Base-by-base conservation (phyloP, 2,797 vertebrate species). In the Lepus oiostolus region DNA sequence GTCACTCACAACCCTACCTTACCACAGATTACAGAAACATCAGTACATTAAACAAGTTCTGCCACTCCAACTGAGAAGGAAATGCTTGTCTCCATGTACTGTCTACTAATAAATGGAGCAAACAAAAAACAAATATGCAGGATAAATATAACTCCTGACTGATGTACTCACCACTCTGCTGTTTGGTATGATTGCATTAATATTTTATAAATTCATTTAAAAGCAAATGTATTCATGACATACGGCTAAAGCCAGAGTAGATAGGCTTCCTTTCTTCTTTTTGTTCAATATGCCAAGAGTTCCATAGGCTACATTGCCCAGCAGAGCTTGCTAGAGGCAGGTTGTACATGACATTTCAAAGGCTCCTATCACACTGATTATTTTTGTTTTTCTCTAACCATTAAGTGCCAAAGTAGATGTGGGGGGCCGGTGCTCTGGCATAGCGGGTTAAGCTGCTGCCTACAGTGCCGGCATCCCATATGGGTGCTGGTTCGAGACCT, bases 191-290 rank as follows among this genome's bases (percentile, higher is more conserved):
- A 96, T 97, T 97, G 88, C 94, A 97, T 97, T 97, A 96, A 96
- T 97, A 97, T 97, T 97, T 96, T 96, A 97, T 96, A 90, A 95
- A 96, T 95, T 94, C 89, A 96, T 96, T 96, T 95, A 95, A 95
- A 96, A 96, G 76, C 84, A 96, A 95, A 94, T 94, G 19, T 85
- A 96, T 95, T 96, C 93, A 91, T 72, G 82, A 60, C 84, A 96
- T 94, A 95, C n/a, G 85, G 89, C 62, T 93, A 96, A 95, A 95
- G 92, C n/a, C 70, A 94, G 85, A 94, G 80, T 52, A 93, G 88
- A 86, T 88, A 91, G 93, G 87, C 42, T 86, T 50, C 42, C 62
- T 76, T 95, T 89, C 90, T 84, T 76, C 32, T 65, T 77, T 94
- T 95, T 52, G 52, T 95, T 97, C 70, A 96, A 47, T 71, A 94